Evolutionary conservation across 2,113 vertebrate species (phyloP).

Genomic region (Benthochromis sp.): DNA sequence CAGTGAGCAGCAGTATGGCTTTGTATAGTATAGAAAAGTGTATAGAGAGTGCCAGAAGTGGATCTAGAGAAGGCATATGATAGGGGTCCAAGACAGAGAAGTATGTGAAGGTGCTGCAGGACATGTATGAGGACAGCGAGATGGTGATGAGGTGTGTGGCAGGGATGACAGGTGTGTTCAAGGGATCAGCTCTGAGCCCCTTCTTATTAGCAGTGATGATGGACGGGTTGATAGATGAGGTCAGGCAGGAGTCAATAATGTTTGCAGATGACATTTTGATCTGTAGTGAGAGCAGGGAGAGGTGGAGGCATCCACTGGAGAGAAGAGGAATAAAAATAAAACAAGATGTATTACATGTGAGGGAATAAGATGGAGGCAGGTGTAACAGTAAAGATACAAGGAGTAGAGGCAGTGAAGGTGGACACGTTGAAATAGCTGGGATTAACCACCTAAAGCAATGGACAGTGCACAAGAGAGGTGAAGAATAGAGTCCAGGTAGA

Average conservation of each 20-base stretch:
- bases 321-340: background rate
- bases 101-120: background rate
- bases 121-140: background rate
- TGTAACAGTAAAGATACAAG: background rate
- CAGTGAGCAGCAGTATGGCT: background rate
- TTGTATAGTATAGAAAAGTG: background rate
- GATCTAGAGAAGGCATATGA: background rate
- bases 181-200: background rate
- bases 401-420: background rate
- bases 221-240: background rate
- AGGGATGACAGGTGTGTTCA: background rate
- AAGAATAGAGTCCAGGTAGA: background rate
- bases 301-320: background rate
- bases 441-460: background rate
- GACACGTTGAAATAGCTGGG: background rate
- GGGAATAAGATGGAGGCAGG: background rate
- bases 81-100: background rate
- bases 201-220: background rate
- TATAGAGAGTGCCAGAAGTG: background rate
- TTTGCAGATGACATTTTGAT: no score
- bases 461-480: background rate
- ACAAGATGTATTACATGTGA: background rate
- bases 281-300: background rate
- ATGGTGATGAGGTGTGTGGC: background rate
- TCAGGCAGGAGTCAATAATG: background rate